These are phyloP conservation scores for Moxostoma hubbsi DNA, from an alignment of 2,797 vertebrate genomes.

Conservation along the genomic window DNA sequence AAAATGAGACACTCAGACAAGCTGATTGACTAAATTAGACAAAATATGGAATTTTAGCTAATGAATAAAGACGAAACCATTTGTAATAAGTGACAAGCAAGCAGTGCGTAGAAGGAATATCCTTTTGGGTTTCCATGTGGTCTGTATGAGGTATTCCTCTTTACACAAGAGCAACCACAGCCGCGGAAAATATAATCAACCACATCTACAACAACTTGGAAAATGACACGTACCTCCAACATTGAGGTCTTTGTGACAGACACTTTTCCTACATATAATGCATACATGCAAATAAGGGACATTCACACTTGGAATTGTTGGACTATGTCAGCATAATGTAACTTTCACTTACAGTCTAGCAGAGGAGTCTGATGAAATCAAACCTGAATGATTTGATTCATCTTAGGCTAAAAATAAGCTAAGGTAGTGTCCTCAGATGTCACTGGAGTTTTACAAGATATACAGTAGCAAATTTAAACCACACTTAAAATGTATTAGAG, in stretches of 20 bases:
- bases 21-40: neutral
- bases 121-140: conserved; percentile 23
- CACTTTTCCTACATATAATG: conserved; percentile 16
- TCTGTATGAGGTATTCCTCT: conserved; percentile 2
- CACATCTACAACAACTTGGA: neutral
- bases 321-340: neutral
- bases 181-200: conserved; percentile 1
- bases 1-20: neutral
- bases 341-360: neutral
- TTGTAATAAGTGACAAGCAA: neutral
- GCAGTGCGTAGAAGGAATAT: conserved; percentile 4
- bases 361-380: too few species aligned
- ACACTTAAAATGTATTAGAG: too few species aligned
- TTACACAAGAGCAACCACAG: neutral
- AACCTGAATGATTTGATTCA: too few species aligned
- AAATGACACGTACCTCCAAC: conserved; percentile 10
- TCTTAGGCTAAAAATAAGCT: too few species aligned
- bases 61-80: neutral
- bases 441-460: too few species aligned
- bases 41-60: neutral
- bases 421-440: too few species aligned
- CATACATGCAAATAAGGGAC: neutral
- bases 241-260: neutral
- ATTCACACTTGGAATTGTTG: neutral
- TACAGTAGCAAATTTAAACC: too few species aligned